Conservation (phyloP, 2,888 invertebrate species). For the Pristionchus japonicus region DNA sequence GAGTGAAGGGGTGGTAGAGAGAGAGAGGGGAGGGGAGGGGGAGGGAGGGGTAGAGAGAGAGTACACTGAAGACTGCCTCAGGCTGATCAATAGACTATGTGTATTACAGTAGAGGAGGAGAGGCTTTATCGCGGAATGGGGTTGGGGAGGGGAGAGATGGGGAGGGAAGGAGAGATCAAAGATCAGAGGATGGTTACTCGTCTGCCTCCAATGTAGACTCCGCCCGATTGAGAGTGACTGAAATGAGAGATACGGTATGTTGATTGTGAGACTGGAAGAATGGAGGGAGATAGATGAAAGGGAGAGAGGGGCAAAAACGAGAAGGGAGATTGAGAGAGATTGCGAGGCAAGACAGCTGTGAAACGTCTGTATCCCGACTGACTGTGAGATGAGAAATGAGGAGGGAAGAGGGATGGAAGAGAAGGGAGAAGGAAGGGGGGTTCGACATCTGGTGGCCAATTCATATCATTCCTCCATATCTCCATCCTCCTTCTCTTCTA, state of each 20-base stretch:
- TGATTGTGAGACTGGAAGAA: background rate
- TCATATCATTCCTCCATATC: constrained; percentile 39
- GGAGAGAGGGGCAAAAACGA: too few species aligned
- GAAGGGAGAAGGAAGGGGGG: background rate
- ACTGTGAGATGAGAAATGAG: constrained; percentile 44
- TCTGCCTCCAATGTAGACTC: constrained; percentile 43
- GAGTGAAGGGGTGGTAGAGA: background rate
- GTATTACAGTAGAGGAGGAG: constrained; percentile 24
- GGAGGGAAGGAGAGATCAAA: background rate
- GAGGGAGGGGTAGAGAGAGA: background rate
- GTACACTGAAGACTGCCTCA: constrained; percentile 19
- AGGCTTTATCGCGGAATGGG: background rate
- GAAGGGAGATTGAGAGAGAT: background rate
- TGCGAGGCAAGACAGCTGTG: constrained; percentile 32
- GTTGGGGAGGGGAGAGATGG: background rate
- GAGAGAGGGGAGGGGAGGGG: background rate
- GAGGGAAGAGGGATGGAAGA: constrained; percentile 27
- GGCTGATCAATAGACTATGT: constrained; percentile 28
- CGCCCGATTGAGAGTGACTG: constrained; percentile 45
- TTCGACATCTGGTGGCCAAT: constrained; percentile 18
- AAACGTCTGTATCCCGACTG: constrained; percentile 40
- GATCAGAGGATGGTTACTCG: background rate
- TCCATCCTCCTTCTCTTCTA: background rate
- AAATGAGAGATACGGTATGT: background rate
- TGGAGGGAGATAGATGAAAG: background rate